Evolutionary conservation across 2,888 invertebrate species (phyloP).

Genomic region (Pristionchus japonicus): DNA sequence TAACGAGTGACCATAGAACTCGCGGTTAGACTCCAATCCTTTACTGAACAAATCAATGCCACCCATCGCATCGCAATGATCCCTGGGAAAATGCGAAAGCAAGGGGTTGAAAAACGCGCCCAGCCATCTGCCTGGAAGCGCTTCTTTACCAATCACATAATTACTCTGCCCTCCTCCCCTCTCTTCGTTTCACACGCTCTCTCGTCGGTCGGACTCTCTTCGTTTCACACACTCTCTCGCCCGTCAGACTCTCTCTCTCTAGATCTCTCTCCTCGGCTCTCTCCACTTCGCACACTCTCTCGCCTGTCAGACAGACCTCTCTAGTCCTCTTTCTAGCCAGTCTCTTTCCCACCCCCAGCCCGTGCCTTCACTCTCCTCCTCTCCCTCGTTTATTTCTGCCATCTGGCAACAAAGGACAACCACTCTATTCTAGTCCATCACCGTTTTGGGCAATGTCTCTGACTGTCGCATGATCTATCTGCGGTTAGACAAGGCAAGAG

Average conservation of each 20-base stretch:
- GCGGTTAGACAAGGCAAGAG: no score
- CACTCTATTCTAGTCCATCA: not conserved
- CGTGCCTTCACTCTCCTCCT: not conserved
- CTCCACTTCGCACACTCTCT: no score
- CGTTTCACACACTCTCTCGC: no score
- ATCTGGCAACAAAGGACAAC: slow-evolving; percentile 23
- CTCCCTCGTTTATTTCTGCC: not conserved
- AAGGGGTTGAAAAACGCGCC: not conserved
- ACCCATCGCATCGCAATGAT: not conserved
- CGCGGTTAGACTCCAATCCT: no score
- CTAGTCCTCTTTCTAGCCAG: no score
- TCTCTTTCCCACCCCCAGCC: not conserved
- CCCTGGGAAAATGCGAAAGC: not conserved
- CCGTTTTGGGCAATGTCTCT: not conserved
- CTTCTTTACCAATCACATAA: slow-evolving; percentile 27
- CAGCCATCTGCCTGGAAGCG: not conserved
- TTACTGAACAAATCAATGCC: no score
- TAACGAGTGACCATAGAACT: no score
- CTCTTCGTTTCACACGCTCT: not conserved
- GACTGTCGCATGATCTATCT: not conserved
- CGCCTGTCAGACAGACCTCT: no score
- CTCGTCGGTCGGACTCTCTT: no score
- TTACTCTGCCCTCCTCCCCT: not conserved
- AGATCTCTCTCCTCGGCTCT: not conserved
- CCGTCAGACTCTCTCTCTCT: no score